phyloP scores from a whole-genome alignment of 2,113 vertebrate genomes.

The Gavia stellata region DNA sequence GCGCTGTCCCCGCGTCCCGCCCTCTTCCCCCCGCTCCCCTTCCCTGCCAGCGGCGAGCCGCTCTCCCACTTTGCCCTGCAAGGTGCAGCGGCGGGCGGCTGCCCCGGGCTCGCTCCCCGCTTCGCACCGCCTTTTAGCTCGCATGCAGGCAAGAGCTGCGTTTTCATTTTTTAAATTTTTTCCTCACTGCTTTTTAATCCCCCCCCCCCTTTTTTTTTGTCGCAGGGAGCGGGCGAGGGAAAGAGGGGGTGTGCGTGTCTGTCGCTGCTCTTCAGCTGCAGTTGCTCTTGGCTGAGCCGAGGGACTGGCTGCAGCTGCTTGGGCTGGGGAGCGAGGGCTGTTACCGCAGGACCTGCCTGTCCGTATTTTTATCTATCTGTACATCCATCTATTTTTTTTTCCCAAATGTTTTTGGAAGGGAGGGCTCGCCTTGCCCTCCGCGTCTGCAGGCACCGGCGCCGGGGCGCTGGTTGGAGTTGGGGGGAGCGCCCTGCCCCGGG shows the following conservation, averaged over 20 bases:
- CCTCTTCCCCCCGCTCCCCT: not conserved
- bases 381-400: not conserved
- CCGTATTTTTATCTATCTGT: not conserved
- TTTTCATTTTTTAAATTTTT: not conserved
- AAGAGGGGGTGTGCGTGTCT: not conserved
- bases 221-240: not conserved
- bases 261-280: conserved; percentile 31
- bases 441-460: not conserved
- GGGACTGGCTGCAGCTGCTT: conserved; percentile 19
- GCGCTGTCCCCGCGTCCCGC: not conserved
- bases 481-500: not conserved
- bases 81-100: not conserved
- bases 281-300: conserved; percentile 13
- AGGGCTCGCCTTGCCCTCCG: not conserved
- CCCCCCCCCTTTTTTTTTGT: too few relatives aligned
- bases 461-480: not conserved
- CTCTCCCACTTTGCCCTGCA: not conserved
- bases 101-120: not conserved
- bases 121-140: not conserved
- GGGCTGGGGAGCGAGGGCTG: not conserved
- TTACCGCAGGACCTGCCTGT: not conserved
- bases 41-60: not conserved
- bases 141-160: not conserved
- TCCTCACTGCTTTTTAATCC: not conserved
- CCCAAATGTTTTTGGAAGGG: not conserved